Evolutionary conservation across 2,797 vertebrate genomes (phyloP).

Genomic region (Eidolon dupreanum): DNA sequence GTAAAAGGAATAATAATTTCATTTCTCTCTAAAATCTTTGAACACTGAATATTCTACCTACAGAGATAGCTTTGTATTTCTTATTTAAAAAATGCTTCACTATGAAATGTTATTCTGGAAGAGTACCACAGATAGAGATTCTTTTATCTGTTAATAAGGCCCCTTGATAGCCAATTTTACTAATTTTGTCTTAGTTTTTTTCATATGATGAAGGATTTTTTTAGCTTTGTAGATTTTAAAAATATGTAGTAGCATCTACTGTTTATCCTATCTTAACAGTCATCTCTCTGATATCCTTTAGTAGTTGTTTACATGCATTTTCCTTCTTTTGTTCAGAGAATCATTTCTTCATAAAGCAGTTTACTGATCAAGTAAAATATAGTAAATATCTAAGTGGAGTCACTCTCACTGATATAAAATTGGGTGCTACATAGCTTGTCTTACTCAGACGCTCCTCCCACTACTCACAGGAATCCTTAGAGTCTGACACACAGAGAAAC

Average conservation of each 20-base stretch:
- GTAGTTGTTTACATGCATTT: not conserved
- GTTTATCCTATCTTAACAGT: not conserved
- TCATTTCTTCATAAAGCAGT: not conserved
- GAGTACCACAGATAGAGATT: not conserved
- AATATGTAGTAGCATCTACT: not conserved
- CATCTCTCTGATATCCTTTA: not conserved
- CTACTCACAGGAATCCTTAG: not conserved
- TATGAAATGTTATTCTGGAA: not conserved
- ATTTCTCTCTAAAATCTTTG: not conserved
- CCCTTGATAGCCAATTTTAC: not conserved
- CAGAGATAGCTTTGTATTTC: not conserved
- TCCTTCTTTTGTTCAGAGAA: not conserved
- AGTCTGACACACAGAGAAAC: not conserved
- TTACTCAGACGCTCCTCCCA: not conserved
- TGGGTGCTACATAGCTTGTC: rapidly evolving
- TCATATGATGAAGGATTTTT: not conserved
- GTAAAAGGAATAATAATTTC: not conserved
- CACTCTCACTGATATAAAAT: not conserved
- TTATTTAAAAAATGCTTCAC: not conserved
- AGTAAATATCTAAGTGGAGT: not conserved
- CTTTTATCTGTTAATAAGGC: not conserved
- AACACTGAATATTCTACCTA: not conserved
- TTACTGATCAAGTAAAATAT: not conserved
- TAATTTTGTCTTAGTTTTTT: not conserved
- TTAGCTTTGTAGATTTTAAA: not conserved